Base-by-base conservation (phyloP, 30 jellyfish, hydroid and myxozoan genomes). In the Aurelia aurita region DNA sequence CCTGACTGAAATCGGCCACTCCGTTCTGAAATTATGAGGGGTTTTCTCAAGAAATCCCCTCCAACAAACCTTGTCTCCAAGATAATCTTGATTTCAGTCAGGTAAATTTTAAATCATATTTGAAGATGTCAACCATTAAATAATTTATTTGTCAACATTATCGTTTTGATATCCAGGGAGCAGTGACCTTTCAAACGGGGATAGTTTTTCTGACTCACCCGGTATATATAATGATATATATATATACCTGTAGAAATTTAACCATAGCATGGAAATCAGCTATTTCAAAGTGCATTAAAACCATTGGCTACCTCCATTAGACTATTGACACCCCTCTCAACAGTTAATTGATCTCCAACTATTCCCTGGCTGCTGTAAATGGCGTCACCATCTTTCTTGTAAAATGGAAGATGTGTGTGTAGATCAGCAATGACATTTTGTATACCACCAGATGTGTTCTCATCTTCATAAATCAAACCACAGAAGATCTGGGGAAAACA, bases 281-380 rank as follows among this genome's bases (percentile, higher is more conserved):
- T 13, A 71, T 47, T 71, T 71, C 68, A 32, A 71, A 44, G 31
- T 71, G 83, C 68, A 20, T 35, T 53, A 58, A 74, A 74, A 31
- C 76, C 87, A 74, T 74, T 74, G 9, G 75, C 76, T 22, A 74
- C 61, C 13, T 74, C 61, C 76, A 74, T 49, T 74, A 74, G 2
- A 15, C 58, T 32, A 53, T 74, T 74, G 11, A 47, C 58, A 3
- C 76, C 87, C 12, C 75, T 51, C 28, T 74, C 87, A 46, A 74
- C 87, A 3, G 76, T 74, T 46, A 74, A 26, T 32, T 74, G 87
- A 74, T 74, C 87, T 22, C 61, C 87, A 5, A 16, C 61, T 16
- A 74, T 53, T 25, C 76, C 87, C 72, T 74, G 87, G 11, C 27
- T 12, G 21, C 58, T 49, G 45, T 47, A 74, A 31, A 14, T 54